These are phyloP conservation scores for Tragelaphus buxtoni DNA, from an alignment of 2,113 vertebrate species.

Conservation along the genomic window DNA sequence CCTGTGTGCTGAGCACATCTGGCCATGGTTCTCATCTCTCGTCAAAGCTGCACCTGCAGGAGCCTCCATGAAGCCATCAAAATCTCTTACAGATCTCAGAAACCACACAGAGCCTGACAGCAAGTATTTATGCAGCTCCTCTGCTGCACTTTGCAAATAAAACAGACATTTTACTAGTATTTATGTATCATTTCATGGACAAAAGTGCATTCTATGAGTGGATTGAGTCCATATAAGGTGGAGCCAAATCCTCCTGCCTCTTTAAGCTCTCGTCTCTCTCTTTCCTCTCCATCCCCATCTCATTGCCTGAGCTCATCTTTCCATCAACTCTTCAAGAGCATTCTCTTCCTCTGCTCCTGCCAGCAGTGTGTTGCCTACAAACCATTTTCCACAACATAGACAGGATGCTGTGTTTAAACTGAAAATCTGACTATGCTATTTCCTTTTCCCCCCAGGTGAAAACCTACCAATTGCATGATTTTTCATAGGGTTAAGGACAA, in stretches of 20 bases:
- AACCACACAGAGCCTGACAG: background rate
- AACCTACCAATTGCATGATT: background rate
- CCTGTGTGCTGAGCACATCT: fast-evolving
- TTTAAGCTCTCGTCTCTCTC: fast-evolving
- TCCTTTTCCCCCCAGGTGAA: background rate
- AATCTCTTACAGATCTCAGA: background rate
- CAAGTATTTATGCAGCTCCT: background rate
- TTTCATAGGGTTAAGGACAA: background rate
- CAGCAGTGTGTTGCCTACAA: background rate
- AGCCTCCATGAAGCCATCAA: background rate
- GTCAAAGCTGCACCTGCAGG: background rate
- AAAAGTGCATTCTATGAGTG: fast-evolving
- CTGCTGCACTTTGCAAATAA: background rate
- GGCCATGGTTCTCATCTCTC: background rate
- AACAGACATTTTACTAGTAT: background rate
- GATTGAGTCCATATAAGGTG: fast-evolving
- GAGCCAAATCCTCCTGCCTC: fast-evolving
- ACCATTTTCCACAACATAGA: background rate
- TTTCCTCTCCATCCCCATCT: background rate
- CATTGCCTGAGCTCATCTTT: fast-evolving
- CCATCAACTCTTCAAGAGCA: fast-evolving
- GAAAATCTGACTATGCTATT: background rate
- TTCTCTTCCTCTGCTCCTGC: background rate
- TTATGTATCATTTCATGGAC: background rate
- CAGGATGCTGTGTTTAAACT: background rate